Base-by-base conservation (phyloP, 2,113 vertebrate species). In the Proterorhinus semilunaris region DNA sequence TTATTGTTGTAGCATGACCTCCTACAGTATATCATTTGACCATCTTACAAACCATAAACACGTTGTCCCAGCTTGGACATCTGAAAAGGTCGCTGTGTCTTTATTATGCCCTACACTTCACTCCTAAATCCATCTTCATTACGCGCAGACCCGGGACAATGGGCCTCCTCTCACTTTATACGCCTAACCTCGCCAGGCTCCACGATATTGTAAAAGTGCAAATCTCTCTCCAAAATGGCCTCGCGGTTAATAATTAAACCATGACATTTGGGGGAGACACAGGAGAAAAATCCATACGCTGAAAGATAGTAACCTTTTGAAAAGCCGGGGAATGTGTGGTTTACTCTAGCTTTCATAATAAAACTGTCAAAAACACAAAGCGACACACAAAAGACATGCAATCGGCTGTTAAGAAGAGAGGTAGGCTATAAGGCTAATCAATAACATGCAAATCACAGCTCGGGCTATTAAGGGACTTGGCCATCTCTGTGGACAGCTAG, bases 161-260 rank as follows among this genome's bases (percentile, higher is more conserved):
- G 67, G 81, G 58, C 80, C 88, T 67, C 77, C 76, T 68, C 80
- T 76, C 70, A 83, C 90, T 83, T 84, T 68, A 72, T 82, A 90
- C 90, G 89, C 89, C 92, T 91, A 90, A 91, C 88, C 88, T 90
- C 83, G 68, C 75, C 83, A 80, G 81, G 82, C 69, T 78, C 69
- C 63, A 77, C 78, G 85, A 88, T 86, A 88, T 90, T 87, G 85
- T 90, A 89, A 89, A 91, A 87, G 81, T 87, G 79, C 74, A 86
- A 91, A 88, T 89, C 86, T 90, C 83, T 76, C 80, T 86, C 79
- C 66, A 80, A 83, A 88, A 89, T 69, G 86, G 72, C 81, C 75
- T 82, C 83, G 63, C 74, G 68, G 90, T 91, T 92, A 93, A 93
- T 92, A 92, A 92, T 92, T 91, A 90, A 91, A 68, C 87, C 75